Evolutionary conservation across 2,888 invertebrate species (phyloP).

Genomic region (Venustoraphidia nigricollis): DNA sequence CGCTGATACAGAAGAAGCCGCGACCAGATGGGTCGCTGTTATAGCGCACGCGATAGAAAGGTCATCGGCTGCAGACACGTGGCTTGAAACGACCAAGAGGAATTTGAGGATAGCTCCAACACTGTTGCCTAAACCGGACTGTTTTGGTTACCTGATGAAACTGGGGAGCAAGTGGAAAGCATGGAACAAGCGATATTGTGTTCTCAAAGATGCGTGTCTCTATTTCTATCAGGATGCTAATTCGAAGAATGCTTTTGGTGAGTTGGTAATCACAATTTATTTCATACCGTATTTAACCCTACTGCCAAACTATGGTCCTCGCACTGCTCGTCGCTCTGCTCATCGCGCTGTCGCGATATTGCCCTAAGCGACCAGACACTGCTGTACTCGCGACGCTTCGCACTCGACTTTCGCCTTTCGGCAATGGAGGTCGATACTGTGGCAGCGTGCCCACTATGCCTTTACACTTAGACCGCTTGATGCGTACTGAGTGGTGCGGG

Average conservation of each 20-base stretch:
- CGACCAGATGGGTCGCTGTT: conserved; percentile 61
- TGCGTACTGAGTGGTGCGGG: too few species aligned
- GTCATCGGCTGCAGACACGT: conserved; percentile 34
- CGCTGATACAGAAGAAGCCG: conserved; percentile 57
- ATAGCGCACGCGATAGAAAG: conserved; percentile 62
- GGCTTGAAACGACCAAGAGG: conserved; percentile 61
- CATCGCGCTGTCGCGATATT: too few species aligned
- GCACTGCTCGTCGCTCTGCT: too few species aligned
- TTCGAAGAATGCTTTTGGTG: conserved; percentile 79
- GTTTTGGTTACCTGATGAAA: conserved; percentile 84
- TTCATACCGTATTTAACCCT: neutral
- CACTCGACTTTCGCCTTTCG: too few species aligned
- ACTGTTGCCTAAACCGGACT: conserved; percentile 70
- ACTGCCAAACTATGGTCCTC: too few species aligned
- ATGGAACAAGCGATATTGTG: conserved; percentile 86
- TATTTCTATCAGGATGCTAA: conserved; percentile 85
- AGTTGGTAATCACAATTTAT: conserved; percentile 16
- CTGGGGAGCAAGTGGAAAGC: conserved; percentile 73
- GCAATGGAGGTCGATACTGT: too few species aligned
- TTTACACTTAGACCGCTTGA: too few species aligned
- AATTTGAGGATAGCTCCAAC: conserved; percentile 70
- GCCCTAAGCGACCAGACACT: too few species aligned
- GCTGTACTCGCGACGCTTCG: too few species aligned
- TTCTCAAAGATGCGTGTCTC: conserved; percentile 86
- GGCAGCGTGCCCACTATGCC: too few species aligned